Evolutionary conservation across 2,888 invertebrate species (phyloP).

Genomic region (Trachelus troglodyta): DNA sequence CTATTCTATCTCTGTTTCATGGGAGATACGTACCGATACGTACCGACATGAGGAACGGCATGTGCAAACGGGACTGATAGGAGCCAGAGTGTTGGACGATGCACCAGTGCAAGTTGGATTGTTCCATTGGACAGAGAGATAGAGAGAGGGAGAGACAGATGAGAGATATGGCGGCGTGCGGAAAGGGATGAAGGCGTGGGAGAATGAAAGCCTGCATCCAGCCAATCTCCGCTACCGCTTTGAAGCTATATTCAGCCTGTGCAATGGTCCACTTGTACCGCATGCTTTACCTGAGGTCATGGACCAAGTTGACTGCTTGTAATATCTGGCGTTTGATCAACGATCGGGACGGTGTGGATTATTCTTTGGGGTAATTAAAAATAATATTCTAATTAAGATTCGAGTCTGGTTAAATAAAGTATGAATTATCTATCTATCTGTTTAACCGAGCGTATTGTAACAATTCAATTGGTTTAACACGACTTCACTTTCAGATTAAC

Average conservation of each 20-base stretch:
- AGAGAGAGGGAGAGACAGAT: conserved; percentile 11
- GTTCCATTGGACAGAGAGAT: neutral
- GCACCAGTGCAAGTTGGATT: neutral
- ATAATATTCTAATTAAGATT: neutral
- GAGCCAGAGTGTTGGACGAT: neutral
- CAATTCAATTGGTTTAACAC: neutral
- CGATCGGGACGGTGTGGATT: neutral
- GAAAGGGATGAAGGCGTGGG: neutral
- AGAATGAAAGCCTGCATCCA: neutral
- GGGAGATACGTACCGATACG: neutral
- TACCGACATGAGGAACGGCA: neutral
- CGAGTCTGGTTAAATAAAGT: neutral
- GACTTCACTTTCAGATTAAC: neutral
- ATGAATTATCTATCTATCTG: neutral
- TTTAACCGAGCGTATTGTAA: neutral
- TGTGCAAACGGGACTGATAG: neutral
- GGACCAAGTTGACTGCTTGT: neutral
- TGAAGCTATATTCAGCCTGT: neutral
- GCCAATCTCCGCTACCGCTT: neutral
- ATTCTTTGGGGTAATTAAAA: neutral
- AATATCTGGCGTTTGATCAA: neutral
- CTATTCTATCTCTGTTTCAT: neutral
- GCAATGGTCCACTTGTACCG: neutral
- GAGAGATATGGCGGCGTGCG: conserved; percentile 10
- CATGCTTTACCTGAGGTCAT: neutral